Evolutionary conservation across 2,888 invertebrate species (phyloP), one percentile per base, ranked within the genome.

Genomic region (Tinea pellionella): DNA sequence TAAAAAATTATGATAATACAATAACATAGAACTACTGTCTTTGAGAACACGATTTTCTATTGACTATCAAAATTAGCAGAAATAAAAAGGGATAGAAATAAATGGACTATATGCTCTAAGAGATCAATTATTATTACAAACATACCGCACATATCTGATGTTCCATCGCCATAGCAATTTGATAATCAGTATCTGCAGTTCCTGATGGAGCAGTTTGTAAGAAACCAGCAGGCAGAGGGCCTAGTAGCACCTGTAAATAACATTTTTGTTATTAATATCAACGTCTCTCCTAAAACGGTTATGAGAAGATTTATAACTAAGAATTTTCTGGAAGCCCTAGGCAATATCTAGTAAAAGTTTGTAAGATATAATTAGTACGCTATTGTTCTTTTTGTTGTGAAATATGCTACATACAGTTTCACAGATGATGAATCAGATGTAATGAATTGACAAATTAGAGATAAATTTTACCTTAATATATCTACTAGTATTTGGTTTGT

Each of bases 141-240:
- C 30, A 6, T 24, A 59, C 59, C 30, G 30, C 47, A 59, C 29
- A 59, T 32, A 57, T 6, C 66, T 93, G 92, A 63, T 93, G 92
- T 66, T 93, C 93, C 29, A 93, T 74, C 37, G 92, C 92, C 51
- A 92, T 72, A 0, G 93, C 94, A 11, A 95, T 91, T 74, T 95
- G 93, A 66, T 93, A 92, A 78, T 95, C 95, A 0, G 92, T 90
- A 58, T 93, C 92, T 66, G 93, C 92, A 63, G 91, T 89, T 42
- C 91, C 89, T 8, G 78, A 70, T 0, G 89, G 89, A 61, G 88
- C 89, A 2, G 89, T 78, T 37, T 90, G 78, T 30, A 96, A 87
- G 73, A 96, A 96, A 64, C 94, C 93, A 8, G 90, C 86, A 0
- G 96, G 95, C 19, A 96, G 81, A 1, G 94, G 92, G 0, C 95